Percentiles rank a stretch among this genome's conserved stretches.
phyloP scores from a whole-genome alignment of 2,888 invertebrate genomes.

The Spatulosminthurus flaviceps region DNA sequence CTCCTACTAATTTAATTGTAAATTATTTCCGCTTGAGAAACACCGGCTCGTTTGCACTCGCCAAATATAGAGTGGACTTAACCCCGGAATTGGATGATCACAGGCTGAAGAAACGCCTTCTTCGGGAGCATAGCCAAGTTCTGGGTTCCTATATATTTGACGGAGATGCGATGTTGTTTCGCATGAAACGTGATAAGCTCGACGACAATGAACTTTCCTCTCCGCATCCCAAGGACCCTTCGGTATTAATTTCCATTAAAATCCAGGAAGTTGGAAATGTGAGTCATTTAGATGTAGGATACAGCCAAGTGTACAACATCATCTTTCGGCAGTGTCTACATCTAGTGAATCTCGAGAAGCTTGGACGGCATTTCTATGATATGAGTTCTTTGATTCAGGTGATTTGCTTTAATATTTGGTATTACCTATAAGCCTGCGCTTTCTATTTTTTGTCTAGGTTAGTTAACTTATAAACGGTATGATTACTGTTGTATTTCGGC shows the following conservation, averaged over 20 bases:
- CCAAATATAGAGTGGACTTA: conserved; percentile 80
- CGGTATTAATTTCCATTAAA: neutral
- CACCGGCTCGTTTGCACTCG: conserved; percentile 74
- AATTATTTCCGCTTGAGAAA: conserved; percentile 77
- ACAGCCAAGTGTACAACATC: conserved; percentile 57
- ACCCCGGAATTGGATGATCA: conserved; percentile 77
- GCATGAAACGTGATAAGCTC: neutral
- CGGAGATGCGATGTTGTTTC: neutral
- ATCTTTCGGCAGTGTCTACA: conserved; percentile 53
- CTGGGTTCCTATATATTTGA: neutral
- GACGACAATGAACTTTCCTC: neutral
- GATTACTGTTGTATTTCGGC: no score
- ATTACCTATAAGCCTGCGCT: no score
- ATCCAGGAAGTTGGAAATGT: neutral
- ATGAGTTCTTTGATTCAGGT: conserved; percentile 64
- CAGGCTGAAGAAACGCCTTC: conserved; percentile 70
- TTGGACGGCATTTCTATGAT: conserved; percentile 57
- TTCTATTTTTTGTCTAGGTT: no score
- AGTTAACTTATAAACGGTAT: no score
- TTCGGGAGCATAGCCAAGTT: conserved; percentile 69
- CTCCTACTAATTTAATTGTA: conserved; percentile 69
- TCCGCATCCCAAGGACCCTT: neutral
- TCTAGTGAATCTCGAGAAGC: conserved; percentile 51
- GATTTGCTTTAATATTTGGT: no score
- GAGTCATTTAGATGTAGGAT: conserved; percentile 41